phyloP scores from a whole-genome alignment of 2,797 vertebrate species.

The Craterocephalus amniculus region DNA sequence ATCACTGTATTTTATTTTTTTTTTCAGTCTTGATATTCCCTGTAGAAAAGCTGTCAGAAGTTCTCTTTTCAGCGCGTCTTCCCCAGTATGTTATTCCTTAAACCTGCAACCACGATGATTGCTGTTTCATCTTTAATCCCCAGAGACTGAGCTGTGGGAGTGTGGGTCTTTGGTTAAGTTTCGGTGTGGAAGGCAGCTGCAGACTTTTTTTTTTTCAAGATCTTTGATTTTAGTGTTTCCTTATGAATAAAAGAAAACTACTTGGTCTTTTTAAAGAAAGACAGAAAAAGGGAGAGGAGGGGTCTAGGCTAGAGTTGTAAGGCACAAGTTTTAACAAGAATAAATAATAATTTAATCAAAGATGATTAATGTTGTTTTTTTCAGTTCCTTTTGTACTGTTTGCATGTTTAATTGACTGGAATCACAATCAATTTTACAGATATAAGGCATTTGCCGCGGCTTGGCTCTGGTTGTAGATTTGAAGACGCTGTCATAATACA shows the following conservation, averaged over 20 bases:
- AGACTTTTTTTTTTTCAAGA: slow-evolving; percentile 28
- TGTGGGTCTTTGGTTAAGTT: slow-evolving; percentile 27
- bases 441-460: no score
- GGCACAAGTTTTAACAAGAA: slow-evolving; percentile 15
- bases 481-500: neutral
- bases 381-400: slow-evolving; percentile 5
- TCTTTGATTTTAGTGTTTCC: slow-evolving; percentile 31
- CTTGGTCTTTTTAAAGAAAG: slow-evolving; percentile 1
- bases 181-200: slow-evolving; percentile 18
- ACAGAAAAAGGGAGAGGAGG: neutral
- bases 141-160: slow-evolving; percentile 29
- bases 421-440: neutral
- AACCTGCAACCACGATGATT: slow-evolving; percentile 50
- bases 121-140: slow-evolving; percentile 50
- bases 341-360: slow-evolving; percentile 21
- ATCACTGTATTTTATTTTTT: slow-evolving; percentile 21
- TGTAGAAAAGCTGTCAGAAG: slow-evolving; percentile 49
- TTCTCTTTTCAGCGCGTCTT: slow-evolving; percentile 23
- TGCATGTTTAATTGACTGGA: slow-evolving; percentile 18
- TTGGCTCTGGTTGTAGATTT: neutral
- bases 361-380: slow-evolving; percentile 24
- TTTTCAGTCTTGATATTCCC: slow-evolving; percentile 37
- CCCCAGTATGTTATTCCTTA: slow-evolving; percentile 39
- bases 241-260: slow-evolving; percentile 30
- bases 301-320: neutral